Conservation (phyloP, 2,797 vertebrate species). For the Florisuga fusca region DNA sequence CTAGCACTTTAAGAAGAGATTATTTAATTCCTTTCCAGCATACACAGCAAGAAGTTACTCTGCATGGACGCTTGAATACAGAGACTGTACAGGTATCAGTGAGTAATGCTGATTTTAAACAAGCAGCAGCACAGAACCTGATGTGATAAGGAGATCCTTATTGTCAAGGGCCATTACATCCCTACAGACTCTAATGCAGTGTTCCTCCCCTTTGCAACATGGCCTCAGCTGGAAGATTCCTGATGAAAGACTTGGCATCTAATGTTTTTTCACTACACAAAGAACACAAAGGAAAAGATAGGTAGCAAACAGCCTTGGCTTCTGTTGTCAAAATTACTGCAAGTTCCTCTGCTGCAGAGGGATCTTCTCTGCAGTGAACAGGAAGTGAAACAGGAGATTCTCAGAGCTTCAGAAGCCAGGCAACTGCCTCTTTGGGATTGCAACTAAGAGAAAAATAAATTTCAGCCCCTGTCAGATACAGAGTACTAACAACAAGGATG, state of each 20-base stretch:
- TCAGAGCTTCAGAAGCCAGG: neutral
- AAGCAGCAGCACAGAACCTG: neutral
- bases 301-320: neutral
- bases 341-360: neutral
- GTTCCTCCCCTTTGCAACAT: neutral
- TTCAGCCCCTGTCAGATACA: neutral
- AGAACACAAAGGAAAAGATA: neutral
- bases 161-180: neutral
- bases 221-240: neutral
- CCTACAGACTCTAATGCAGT: neutral
- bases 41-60: neutral
- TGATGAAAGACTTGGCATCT: neutral
- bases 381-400: neutral
- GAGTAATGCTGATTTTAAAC: neutral
- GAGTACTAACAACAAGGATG: constrained; percentile 47
- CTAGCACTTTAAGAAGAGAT: neutral
- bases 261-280: neutral
- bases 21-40: neutral
- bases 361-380: neutral
- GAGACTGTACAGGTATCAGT: neutral
- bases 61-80: neutral
- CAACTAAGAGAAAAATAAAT: neutral
- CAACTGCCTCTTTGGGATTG: neutral
- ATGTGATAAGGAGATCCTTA: neutral
- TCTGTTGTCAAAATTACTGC: neutral